Evolutionary conservation across 1,140 invertebrate species (phyloP).

Genomic region (Eriosoma lanigerum): DNA sequence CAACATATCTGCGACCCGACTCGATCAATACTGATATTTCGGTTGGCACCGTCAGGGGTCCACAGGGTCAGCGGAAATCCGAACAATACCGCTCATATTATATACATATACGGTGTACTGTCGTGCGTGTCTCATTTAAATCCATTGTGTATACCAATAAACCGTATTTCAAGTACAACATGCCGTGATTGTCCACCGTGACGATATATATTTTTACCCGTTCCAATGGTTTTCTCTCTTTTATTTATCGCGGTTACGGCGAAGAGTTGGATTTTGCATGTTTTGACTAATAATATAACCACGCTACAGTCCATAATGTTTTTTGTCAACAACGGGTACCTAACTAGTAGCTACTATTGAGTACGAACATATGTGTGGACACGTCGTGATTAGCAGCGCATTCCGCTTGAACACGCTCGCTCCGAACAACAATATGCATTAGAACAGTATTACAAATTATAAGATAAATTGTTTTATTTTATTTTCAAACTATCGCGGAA

Average conservation of each 20-base stretch:
- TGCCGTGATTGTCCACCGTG: neutral
- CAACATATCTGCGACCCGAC: constrained; percentile 11
- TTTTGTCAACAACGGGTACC: neutral
- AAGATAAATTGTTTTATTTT: too few relatives aligned
- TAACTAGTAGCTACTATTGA: too few relatives aligned
- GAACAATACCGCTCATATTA: constrained; percentile 11
- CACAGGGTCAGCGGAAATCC: constrained; percentile 44
- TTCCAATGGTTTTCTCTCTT: too few relatives aligned
- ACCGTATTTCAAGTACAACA: neutral
- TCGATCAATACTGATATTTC: neutral
- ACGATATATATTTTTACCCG: neutral
- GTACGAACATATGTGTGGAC: neutral
- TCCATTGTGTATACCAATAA: neutral
- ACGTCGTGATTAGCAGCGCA: neutral
- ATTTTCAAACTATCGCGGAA: too few relatives aligned
- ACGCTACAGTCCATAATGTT: neutral
- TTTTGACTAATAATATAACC: neutral
- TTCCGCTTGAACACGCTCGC: neutral
- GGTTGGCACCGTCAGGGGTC: neutral
- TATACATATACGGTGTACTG: neutral
- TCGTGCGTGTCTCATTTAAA: constrained; percentile 31
- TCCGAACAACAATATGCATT: neutral
- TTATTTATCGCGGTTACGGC: neutral
- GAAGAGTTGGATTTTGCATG: neutral
- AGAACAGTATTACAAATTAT: neutral